Base-by-base conservation (phyloP, 2,113 vertebrate species). In the Picathartes gymnocephalus region DNA sequence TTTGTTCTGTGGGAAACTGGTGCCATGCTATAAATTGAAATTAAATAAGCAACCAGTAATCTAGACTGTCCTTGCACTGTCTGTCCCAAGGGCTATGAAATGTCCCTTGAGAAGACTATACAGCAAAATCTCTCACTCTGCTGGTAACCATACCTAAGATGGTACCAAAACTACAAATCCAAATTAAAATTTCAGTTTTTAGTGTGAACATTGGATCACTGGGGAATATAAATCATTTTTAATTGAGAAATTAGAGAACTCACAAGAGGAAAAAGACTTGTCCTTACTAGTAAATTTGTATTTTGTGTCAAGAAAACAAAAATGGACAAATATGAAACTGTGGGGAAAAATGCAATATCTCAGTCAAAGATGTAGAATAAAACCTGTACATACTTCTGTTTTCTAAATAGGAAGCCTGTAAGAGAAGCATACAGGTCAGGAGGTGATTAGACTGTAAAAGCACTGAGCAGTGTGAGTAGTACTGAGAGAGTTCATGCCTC, bases 1-100 rank as follows among this genome's bases (percentile, higher is more conserved):
- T 90, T 94, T 94, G 86, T 88, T 92, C 51, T 86, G 17, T 61
- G 70, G 62, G 42, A 73, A 90, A 27, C 71, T 86, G 88, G 90
- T 93, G 92, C 84, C 71, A 14, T 35, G 53, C 58, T 82, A 6
- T 65, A 73, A 87, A 44, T 0, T 84, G 57, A 87, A 93, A 81
- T 82, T 69, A 92, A 95, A 79, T 57, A 80, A 73, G 37, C 28
- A 58, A n/a, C 21, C n/a, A 58, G 11, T 82, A 76, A 82, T 76
- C 27, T 51, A 18, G 56, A 44, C n/a, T 70, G 15, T 42, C 10
- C 31, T 78, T 57, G 21, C 14, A 42, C 28, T 37, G 28, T 51
- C 14, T 73, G 14, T 58, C 56, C 72, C 25, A 25, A 20, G 22
- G 17, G 37, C 58, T 66, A 31, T 3, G 3, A 58, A 30, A 23